Base-by-base conservation (phyloP, 2,113 vertebrate genomes). In the Mormyrus lacerda region DNA sequence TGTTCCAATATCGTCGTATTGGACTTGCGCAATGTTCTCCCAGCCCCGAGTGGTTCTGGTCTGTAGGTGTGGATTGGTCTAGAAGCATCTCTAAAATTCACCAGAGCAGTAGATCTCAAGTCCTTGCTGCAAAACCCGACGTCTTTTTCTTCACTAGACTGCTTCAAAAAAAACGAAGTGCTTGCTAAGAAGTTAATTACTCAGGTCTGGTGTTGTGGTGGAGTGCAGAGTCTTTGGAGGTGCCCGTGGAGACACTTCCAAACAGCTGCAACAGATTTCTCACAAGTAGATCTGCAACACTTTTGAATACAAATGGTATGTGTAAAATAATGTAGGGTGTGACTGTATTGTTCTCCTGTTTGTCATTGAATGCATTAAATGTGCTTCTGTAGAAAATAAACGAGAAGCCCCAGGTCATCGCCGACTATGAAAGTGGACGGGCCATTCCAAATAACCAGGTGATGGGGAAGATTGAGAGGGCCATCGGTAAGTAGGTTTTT, bases 361-460 rank as follows among this genome's bases (percentile, higher is more conserved):
- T 85, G 13, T 53, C 48, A 35, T 9, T 87, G 50, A 55, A 31
- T 87, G 24, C 13, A 19, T 17, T 87, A 45, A 87, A 87, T 87
- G 19, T 50, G 87, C 27, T 91, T 73, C 11, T 51, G 13, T 89
- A 99, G 98, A 99, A 97, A 98, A 97, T 99, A 92, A 99, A 99
- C 2, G 98, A 99, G 90, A 99, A 99, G 91, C 98, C 98, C 0
- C 98, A 99, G 92, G 95, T 99, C 61, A 99, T 99, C 0, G 97
- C 97, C 0, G 98, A 99, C 93, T 99, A 99, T 0, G 98, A 99
- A 91, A 92, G 94, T 0, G 97, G 97, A 61, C 95, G 94, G 92
- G 97, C 97, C 0, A 97, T 97, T 45, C 97, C 97, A 1, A 97
- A 96, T 82, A 97, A 97, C 92, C 97, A 97, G 91, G 96, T 97